phyloP scores from a whole-genome alignment of 2,888 invertebrate species.

The Corbicula japonica region DNA sequence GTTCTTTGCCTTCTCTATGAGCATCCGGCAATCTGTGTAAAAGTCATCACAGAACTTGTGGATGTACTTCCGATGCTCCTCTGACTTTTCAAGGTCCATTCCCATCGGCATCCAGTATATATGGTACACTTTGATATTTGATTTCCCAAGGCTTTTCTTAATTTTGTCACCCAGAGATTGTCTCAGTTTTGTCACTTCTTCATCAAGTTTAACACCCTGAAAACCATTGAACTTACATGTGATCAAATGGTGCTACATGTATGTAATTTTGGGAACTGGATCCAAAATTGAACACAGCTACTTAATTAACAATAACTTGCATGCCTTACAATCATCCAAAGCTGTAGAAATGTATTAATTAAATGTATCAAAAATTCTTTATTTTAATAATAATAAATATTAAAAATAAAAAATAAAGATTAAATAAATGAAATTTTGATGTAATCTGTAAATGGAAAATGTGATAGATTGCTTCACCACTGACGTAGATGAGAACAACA shows the following conservation, averaged over 20 bases:
- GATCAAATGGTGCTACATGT: background rate
- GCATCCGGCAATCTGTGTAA: constrained; percentile 62
- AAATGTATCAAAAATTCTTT: too few species aligned
- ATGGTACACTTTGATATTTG: constrained; percentile 55
- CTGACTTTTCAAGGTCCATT: constrained; percentile 66
- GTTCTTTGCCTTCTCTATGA: constrained; percentile 69
- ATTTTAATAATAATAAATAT: too few species aligned
- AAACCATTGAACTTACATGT: background rate
- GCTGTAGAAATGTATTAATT: too few species aligned
- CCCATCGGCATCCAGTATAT: constrained; percentile 76
- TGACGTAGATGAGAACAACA: too few species aligned
- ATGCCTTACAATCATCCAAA: too few species aligned
- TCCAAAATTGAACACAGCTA: background rate
- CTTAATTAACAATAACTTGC: background rate
- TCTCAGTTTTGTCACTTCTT: constrained; percentile 65
- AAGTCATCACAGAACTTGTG: constrained; percentile 76
- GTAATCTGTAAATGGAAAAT: too few species aligned
- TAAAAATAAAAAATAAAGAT: too few species aligned
- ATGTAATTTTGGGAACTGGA: background rate
- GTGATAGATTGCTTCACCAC: too few species aligned
- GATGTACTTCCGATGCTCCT: constrained; percentile 76
- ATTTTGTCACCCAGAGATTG: constrained; percentile 63
- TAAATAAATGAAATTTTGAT: too few species aligned
- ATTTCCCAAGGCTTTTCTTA: constrained; percentile 46
- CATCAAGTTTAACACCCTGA: constrained; percentile 68